Evolutionary conservation across 2,888 invertebrate genomes (phyloP).

Genomic region (Sminthurides aquaticus): DNA sequence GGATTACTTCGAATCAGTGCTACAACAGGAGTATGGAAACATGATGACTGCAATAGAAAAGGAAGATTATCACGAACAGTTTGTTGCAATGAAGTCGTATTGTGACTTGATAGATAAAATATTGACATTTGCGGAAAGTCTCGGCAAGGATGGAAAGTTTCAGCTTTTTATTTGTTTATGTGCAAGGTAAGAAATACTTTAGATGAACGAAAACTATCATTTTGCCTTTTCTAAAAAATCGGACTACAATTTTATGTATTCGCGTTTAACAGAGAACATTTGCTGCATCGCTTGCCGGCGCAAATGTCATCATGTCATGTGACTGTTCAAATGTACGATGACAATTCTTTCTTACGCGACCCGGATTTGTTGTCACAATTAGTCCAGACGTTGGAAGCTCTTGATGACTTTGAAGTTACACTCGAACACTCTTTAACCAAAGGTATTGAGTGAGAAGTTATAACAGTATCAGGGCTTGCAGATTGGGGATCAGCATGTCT

Average conservation of each 20-base stretch:
- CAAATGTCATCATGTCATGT: conserved; percentile 83
- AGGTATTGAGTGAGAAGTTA: conserved; percentile 51
- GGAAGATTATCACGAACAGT: conserved; percentile 47
- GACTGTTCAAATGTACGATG: conserved; percentile 89
- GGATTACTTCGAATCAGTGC: conserved; percentile 69
- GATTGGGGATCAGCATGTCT: too few species aligned
- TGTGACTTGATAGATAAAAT: conserved; percentile 85
- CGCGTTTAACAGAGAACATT: conserved; percentile 68
- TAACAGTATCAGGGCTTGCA: too few species aligned
- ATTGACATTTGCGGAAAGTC: conserved; percentile 68
- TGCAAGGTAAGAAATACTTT: conserved; percentile 30
- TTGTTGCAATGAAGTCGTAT: conserved; percentile 77
- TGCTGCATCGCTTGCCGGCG: conserved; percentile 82
- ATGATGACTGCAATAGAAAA: conserved; percentile 30
- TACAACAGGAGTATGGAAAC: conserved; percentile 51
- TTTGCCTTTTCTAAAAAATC: too few species aligned
- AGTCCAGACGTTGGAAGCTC: conserved; percentile 78
- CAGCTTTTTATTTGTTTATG: conserved; percentile 85
- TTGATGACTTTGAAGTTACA: conserved; percentile 81
- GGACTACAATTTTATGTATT: too few species aligned
- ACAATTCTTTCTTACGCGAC: conserved; percentile 86
- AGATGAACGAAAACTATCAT: neutral
- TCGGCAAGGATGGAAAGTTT: conserved; percentile 97
- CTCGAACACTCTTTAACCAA: conserved; percentile 76
- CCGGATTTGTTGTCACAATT: conserved; percentile 77